Percentiles rank a stretch among this genome's conserved stretches.
Conservation (phyloP, 2,113 vertebrate genomes). For the Falcunculus frontatus region DNA sequence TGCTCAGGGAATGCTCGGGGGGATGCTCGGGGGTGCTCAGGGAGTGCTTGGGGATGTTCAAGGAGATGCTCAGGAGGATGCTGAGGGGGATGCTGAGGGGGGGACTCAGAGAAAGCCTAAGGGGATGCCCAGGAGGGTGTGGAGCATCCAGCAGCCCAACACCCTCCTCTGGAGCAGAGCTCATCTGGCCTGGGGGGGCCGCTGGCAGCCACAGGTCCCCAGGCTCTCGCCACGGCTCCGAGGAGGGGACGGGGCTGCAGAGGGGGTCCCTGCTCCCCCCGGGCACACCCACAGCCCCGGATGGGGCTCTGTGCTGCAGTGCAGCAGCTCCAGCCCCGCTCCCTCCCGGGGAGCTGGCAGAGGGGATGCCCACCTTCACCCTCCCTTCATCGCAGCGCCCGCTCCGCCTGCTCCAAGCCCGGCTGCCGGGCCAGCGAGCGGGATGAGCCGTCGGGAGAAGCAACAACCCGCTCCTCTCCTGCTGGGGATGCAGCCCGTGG, state of each 20-base stretch:
- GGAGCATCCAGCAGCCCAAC: neutral
- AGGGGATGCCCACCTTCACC: neutral
- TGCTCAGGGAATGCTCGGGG: neutral
- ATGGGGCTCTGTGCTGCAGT: constrained; percentile 5
- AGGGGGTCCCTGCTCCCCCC: neutral
- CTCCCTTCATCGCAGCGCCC: neutral
- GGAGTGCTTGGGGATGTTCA: neutral
- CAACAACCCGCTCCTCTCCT: neutral
- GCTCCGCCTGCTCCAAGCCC: neutral
- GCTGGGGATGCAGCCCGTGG: neutral
- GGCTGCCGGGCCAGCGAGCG: neutral
- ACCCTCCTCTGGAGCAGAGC: neutral
- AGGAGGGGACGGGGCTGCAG: neutral
- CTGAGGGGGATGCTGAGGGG: neutral
- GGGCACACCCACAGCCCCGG: neutral
- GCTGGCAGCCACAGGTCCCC: neutral
- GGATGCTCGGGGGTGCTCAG: neutral
- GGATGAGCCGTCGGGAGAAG: neutral
- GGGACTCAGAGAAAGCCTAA: neutral
- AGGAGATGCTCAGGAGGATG: neutral
- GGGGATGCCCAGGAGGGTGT: neutral
- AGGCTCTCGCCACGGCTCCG: neutral
- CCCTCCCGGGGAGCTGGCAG: neutral
- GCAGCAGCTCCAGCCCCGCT: constrained; percentile 7
- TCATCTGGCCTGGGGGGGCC: rapidly evolving